Conservation (phyloP, 2,797 vertebrate genomes). For the Carcharodon carcharias region DNA sequence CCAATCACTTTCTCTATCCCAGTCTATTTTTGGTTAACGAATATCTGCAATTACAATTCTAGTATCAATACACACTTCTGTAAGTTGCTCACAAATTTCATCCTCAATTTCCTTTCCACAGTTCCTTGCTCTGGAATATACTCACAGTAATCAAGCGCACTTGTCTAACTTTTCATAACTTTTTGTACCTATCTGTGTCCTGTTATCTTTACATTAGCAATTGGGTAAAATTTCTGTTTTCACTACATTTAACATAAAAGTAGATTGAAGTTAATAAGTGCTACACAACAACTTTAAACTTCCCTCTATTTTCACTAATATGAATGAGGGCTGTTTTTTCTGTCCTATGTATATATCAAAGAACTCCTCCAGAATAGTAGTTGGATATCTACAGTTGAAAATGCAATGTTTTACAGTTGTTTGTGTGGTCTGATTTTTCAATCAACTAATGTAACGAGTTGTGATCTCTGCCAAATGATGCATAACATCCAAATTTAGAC, state of each 20-base stretch:
- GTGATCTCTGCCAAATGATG: not conserved
- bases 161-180: not conserved
- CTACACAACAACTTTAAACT: not conserved
- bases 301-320: not conserved
- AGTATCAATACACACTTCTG: not conserved
- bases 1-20: not conserved
- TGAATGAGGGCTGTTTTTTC: not conserved
- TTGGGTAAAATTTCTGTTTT: not conserved
- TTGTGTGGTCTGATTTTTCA: not conserved
- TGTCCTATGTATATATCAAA: too few relatives aligned
- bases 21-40: not conserved
- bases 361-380: not conserved
- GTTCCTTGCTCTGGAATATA: not conserved
- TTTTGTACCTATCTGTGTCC: not conserved
- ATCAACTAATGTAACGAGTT: not conserved
- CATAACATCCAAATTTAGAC: not conserved
- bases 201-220: not conserved
- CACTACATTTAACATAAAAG: not conserved
- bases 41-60: not conserved
- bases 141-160: not conserved
- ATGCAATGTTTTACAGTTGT: not conserved
- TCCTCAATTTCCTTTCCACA: not conserved
- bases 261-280: not conserved
- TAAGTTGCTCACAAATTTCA: not conserved
- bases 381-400: not conserved